Percentiles rank a stretch among this genome's conserved stretches.
Conservation (phyloP, 2,113 vertebrate species). For the Anhinga anhinga region DNA sequence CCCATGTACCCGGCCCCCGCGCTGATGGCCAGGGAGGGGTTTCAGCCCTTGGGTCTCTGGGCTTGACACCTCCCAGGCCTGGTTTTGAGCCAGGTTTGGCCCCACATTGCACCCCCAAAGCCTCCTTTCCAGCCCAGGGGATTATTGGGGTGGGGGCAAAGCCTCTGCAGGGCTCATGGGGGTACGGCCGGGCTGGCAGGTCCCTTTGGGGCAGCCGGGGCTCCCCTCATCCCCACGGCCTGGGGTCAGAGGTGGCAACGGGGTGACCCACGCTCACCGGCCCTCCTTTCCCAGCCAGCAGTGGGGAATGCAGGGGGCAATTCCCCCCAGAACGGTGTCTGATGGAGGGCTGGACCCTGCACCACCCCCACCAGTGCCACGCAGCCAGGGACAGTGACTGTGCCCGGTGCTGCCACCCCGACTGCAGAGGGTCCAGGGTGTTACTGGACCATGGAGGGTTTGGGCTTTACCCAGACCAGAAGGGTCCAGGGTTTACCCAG, state of each 20-base stretch:
- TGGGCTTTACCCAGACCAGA: accelerated
- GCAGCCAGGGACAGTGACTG: background rate
- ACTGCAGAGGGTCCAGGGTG: background rate
- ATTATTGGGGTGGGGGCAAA: background rate
- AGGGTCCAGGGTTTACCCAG: background rate
- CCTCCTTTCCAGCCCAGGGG: background rate
- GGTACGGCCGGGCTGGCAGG: accelerated
- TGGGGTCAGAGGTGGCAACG: background rate
- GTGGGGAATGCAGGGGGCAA: background rate
- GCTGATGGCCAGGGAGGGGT: background rate
- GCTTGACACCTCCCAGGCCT: background rate
- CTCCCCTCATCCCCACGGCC: background rate
- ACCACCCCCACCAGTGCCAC: accelerated
- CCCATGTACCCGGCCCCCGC: accelerated
- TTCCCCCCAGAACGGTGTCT: accelerated
- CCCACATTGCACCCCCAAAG: background rate
- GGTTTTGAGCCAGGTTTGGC: background rate
- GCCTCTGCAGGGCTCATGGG: background rate
- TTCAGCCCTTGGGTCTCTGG: background rate
- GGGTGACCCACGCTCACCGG: background rate
- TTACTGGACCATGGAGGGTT: accelerated
- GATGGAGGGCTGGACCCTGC: background rate
- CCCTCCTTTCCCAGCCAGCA: background rate
- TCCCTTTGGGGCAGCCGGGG: accelerated
- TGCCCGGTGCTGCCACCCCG: accelerated